phyloP scores from a whole-genome alignment of 2,797 vertebrate species.

The Mionectes olivaceus region DNA sequence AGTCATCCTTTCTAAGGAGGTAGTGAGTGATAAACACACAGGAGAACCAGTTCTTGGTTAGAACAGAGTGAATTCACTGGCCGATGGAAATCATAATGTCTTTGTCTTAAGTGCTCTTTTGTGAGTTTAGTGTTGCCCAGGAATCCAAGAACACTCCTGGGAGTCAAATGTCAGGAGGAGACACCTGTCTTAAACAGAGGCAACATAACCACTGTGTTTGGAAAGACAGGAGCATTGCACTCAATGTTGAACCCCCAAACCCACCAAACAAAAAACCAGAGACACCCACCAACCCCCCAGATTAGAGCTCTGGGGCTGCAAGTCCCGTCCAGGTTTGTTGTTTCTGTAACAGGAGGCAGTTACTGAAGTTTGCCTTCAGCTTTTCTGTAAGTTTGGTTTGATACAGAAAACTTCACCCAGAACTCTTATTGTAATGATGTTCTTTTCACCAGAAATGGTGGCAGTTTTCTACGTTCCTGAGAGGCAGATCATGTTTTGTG shows the following conservation, averaged over 20 bases:
- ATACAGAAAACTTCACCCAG: neutral
- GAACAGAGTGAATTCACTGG: neutral
- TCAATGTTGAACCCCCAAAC: neutral
- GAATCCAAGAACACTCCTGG: neutral
- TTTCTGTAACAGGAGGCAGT: neutral
- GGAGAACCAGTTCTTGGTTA: neutral
- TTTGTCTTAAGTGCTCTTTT: neutral
- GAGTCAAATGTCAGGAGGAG: neutral
- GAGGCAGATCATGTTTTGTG: neutral
- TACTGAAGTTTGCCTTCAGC: neutral
- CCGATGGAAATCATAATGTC: neutral
- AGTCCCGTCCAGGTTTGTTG: neutral
- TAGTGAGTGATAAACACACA: neutral
- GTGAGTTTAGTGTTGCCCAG: neutral
- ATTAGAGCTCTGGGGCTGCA: neutral
- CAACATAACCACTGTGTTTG: accelerated
- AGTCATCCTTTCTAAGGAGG: neutral
- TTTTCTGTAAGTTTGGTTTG: neutral
- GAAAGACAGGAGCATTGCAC: neutral
- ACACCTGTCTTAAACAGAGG: accelerated
- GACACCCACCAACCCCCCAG: neutral
- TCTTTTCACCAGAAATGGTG: neutral
- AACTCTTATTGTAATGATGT: neutral
- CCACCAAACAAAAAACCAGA: accelerated
- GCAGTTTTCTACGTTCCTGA: neutral